phyloP scores from a whole-genome alignment of 2,113 vertebrate genomes.

The Henicopernis longicauda region DNA sequence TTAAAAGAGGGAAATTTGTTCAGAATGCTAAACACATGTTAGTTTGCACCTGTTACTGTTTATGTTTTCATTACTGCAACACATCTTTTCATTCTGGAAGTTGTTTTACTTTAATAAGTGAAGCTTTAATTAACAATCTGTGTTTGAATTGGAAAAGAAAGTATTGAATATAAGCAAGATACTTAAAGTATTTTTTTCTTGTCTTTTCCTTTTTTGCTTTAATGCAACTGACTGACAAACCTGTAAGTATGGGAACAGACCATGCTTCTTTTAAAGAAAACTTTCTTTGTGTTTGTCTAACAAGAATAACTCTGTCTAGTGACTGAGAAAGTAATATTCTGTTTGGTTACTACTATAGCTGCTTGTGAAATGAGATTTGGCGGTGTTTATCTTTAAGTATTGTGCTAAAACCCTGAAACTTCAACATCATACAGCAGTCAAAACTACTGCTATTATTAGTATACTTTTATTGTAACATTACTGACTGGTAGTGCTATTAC shows the following conservation, averaged over 20 bases:
- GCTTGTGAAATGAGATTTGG: not conserved
- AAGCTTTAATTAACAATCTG: not conserved
- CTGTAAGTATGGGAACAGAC: not conserved
- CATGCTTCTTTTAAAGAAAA: not conserved
- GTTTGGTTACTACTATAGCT: not conserved
- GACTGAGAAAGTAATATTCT: not conserved
- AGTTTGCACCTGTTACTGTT: not conserved
- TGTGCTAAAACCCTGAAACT: not conserved
- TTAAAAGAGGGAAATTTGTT: not conserved
- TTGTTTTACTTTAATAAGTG: not conserved
- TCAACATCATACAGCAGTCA: not conserved
- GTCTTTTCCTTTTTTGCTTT: not conserved
- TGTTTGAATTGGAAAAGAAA: constrained; percentile 4
- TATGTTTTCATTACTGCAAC: not conserved
- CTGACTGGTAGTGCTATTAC: not conserved
- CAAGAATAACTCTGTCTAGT: not conserved
- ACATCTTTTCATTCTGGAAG: not conserved
- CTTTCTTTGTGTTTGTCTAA: not conserved
- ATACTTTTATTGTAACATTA: not conserved
- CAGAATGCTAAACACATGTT: not conserved
- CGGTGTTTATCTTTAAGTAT: not conserved
- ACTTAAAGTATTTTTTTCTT: not conserved
- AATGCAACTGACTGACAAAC: not conserved
- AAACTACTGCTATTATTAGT: not conserved
- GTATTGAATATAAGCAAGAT: constrained; percentile 3